phyloP scores from a whole-genome alignment of 2,888 invertebrate species.

The Acrocyrtus sp. region DNA sequence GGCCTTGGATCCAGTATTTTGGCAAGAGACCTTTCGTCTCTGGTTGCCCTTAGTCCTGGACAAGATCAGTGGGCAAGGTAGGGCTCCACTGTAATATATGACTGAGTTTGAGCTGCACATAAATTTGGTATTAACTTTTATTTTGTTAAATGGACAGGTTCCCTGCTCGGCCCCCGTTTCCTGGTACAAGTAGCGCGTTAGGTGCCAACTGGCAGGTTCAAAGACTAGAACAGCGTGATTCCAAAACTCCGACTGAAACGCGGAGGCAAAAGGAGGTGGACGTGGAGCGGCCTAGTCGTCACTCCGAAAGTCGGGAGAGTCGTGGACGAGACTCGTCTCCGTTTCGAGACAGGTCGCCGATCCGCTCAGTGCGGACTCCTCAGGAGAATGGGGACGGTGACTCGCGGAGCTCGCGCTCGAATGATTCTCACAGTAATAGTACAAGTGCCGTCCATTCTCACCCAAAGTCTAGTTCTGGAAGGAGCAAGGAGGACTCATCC shows the following conservation, averaged over 20 bases:
- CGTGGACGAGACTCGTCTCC: conserved; percentile 57
- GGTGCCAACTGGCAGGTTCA: conserved; percentile 55
- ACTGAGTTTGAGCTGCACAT: too few species aligned
- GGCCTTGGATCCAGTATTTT: conserved; percentile 61
- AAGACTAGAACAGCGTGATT: conserved; percentile 48
- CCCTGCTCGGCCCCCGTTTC: conserved; percentile 52
- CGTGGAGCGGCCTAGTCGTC: conserved; percentile 41
- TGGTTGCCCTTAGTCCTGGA: conserved; percentile 54
- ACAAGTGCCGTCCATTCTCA: conserved; percentile 55
- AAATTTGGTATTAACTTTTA: neutral
- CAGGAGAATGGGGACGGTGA: conserved; percentile 62
- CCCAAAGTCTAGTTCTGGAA: conserved; percentile 50
- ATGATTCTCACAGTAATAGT: conserved; percentile 58
- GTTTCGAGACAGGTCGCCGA: conserved; percentile 62
- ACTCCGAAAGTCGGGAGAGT: conserved; percentile 37
- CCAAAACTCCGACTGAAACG: conserved; percentile 57
- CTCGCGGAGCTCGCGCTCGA: conserved; percentile 61
- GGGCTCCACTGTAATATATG: too few species aligned
- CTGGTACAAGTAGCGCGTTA: conserved; percentile 33
- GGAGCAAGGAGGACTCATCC: conserved; percentile 55
- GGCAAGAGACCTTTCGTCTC: conserved; percentile 58
- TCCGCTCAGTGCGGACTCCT: conserved; percentile 57
- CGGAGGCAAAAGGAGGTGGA: conserved; percentile 58
- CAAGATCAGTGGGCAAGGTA: conserved; percentile 63
- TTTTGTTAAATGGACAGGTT: conserved; percentile 24